phyloP scores from a whole-genome alignment of 2,113 vertebrate species.

The Corapipo altera region DNA sequence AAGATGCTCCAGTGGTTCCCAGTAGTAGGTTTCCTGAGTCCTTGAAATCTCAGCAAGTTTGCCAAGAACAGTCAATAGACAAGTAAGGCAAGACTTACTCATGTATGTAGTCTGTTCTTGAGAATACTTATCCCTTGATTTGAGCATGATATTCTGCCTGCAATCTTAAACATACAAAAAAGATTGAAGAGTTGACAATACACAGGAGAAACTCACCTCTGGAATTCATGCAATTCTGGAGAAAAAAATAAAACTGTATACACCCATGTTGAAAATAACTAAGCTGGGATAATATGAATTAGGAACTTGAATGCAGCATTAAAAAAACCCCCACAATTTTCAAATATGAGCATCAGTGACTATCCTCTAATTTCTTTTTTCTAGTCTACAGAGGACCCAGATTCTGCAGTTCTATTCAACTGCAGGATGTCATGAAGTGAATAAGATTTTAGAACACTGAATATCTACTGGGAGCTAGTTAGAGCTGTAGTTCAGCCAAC shows the following conservation, averaged over 20 bases:
- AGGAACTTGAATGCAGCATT: not conserved
- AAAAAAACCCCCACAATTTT: not conserved
- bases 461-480: not conserved
- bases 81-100: not conserved
- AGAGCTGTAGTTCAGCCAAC: not conserved
- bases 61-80: not conserved
- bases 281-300: not conserved
- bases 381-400: not conserved
- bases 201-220: not conserved
- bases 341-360: not conserved
- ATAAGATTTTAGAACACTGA: not conserved
- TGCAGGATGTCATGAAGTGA: not conserved
- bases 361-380: not conserved
- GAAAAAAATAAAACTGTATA: not conserved
- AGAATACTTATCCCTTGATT: not conserved
- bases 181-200: not conserved
- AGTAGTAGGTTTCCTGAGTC: accelerated
- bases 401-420: not conserved
- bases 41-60: not conserved
- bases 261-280: not conserved
- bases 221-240: not conserved
- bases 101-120: not conserved
- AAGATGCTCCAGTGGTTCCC: not conserved
- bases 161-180: not conserved
- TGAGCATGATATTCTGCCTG: not conserved